Conservation (phyloP, 53 echinoderm and acorn worm species). For the Astropecten irregularis region DNA sequence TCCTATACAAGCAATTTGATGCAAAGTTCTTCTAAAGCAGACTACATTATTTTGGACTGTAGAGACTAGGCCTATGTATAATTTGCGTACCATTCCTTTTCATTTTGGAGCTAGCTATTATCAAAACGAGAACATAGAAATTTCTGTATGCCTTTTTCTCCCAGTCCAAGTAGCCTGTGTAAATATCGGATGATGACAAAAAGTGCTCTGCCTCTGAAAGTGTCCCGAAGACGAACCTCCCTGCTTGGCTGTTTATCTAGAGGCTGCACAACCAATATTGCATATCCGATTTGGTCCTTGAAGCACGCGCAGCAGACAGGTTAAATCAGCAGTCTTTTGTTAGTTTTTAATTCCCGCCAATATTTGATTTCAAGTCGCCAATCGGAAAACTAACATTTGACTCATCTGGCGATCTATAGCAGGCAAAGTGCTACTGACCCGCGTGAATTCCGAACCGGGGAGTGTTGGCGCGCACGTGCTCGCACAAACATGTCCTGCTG, state of each 20-base stretch:
- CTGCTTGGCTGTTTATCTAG: not conserved
- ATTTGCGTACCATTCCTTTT: too few species aligned
- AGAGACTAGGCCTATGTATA: too few species aligned
- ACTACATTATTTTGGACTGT: too few species aligned
- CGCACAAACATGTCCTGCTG: too few species aligned
- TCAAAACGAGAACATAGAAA: too few species aligned
- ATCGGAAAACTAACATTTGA: slow-evolving; percentile 58
- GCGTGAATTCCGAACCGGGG: not conserved
- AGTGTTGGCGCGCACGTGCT: too few species aligned
- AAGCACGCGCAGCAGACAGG: slow-evolving; percentile 10
- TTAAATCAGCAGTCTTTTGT: slow-evolving; percentile 54
- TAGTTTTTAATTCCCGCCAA: slow-evolving; percentile 53
- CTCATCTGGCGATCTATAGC: slow-evolving; percentile 50
- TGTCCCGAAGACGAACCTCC: too few species aligned
- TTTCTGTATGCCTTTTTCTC: not conserved
- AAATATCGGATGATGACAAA: not conserved
- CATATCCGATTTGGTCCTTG: slow-evolving; percentile 12
- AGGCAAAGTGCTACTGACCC: slow-evolving; percentile 47
- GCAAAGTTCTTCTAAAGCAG: too few species aligned
- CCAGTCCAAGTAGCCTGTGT: not conserved
- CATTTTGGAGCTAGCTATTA: too few species aligned
- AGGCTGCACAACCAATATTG: not conserved
- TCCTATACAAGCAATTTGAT: too few species aligned
- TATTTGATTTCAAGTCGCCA: slow-evolving; percentile 38
- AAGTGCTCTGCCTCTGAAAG: slow-evolving; percentile 5